Evolutionary conservation across 2,888 invertebrate species (phyloP).

Genomic region (Chironomus riparius): DNA sequence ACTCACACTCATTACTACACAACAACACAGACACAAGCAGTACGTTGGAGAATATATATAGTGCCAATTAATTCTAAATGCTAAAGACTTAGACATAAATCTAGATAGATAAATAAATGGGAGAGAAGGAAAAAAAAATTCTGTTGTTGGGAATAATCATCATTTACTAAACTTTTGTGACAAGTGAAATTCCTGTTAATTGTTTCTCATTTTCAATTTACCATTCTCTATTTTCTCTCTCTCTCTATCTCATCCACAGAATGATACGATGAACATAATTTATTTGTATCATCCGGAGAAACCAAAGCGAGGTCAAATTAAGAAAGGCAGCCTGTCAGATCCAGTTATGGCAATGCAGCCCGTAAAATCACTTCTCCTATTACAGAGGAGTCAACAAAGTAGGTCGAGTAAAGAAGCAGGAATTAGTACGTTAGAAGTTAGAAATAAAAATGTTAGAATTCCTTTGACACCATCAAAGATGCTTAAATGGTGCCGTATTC

Average conservation of each 20-base stretch:
- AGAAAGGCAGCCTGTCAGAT: slow-evolving; percentile 39
- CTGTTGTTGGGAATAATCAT: no score
- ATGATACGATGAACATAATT: slow-evolving; percentile 50
- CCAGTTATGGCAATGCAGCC: slow-evolving; percentile 28
- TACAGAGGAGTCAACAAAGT: slow-evolving; percentile 22
- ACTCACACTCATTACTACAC: no score
- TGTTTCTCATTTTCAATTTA: no score
- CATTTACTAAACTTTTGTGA: no score
- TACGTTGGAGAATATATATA: no score
- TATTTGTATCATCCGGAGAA: slow-evolving; percentile 51
- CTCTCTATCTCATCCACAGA: slow-evolving; percentile 40
- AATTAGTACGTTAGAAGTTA: slow-evolving; percentile 26
- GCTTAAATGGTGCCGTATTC: slow-evolving; percentile 9
- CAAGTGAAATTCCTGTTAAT: no score
- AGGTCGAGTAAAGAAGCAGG: slow-evolving; percentile 8
- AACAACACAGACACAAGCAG: no score
- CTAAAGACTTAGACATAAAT: no score
- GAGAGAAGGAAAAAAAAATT: no score
- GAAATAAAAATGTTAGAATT: slow-evolving; percentile 28
- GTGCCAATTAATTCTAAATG: no score
- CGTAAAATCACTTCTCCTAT: slow-evolving; percentile 24
- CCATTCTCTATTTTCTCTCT: neutral
- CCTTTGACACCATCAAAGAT: neutral
- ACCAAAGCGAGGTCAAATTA: slow-evolving; percentile 45
- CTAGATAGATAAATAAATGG: no score